phyloP scores from a whole-genome alignment of 2,888 invertebrate species.

The Zeuzera pyrina region DNA sequence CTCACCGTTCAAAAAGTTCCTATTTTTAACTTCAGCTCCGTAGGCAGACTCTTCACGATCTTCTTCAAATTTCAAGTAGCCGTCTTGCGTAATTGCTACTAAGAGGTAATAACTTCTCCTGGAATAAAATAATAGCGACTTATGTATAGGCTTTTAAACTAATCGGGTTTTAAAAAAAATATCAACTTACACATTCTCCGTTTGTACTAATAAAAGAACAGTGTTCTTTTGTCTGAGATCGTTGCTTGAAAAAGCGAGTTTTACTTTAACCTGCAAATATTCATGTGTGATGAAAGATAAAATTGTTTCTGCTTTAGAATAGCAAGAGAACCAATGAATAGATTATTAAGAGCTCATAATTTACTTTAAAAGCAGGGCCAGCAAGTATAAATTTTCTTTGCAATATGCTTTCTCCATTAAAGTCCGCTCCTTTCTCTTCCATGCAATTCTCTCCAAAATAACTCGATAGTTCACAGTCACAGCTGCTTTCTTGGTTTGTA shows the following conservation, averaged over 20 bases:
- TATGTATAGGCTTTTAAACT: neutral
- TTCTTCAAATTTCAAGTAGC: constrained; percentile 88
- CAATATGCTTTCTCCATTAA: constrained; percentile 88
- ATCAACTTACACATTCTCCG: constrained; percentile 70
- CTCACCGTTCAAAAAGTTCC: constrained; percentile 88
- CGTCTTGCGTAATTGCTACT: constrained; percentile 87
- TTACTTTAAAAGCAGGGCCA: constrained; percentile 75
- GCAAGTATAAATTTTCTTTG: constrained; percentile 83
- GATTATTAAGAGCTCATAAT: neutral
- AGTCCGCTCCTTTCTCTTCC: constrained; percentile 92
- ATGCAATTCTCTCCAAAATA: constrained; percentile 91
- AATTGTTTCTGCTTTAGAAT: neutral
- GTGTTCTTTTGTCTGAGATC: constrained; percentile 85
- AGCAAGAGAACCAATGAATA: neutral
- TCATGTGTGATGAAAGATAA: neutral
- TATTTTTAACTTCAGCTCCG: constrained; percentile 82
- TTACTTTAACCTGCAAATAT: constrained; percentile 80
- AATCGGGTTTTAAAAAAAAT: constrained; percentile 3
- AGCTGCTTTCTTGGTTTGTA: constrained; percentile 86
- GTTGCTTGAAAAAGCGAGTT: constrained; percentile 89
- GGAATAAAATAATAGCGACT: constrained; percentile 17
- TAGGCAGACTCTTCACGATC: constrained; percentile 83
- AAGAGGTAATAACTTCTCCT: constrained; percentile 88
- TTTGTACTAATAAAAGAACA: constrained; percentile 84
- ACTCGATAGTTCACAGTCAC: constrained; percentile 91